Percentiles rank a stretch among this genome's conserved stretches.
Conservation (phyloP, 2,797 vertebrate genomes). For the Heterohyrax brucei region DNA sequence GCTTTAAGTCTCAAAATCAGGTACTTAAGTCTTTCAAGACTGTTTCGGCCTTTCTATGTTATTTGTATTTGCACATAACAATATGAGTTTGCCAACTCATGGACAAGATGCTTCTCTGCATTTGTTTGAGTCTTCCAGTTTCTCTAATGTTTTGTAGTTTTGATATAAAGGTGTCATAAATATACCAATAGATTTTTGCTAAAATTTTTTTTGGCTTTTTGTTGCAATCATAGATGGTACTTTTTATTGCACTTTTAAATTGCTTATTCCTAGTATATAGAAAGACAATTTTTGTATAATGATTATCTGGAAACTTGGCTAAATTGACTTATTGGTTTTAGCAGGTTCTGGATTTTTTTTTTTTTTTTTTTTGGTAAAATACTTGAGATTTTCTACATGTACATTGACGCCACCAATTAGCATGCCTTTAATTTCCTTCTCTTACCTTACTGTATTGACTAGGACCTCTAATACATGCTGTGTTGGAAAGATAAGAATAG, state of each 20-base stretch:
- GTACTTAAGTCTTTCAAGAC: background rate
- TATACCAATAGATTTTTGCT: background rate
- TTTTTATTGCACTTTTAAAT: background rate
- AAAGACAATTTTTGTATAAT: background rate
- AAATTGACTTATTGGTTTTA: conserved; percentile 3
- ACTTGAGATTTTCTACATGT: conserved; percentile 37
- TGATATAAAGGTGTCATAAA: background rate
- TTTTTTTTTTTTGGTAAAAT: background rate
- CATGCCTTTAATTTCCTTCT: background rate
- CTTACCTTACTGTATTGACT: too few relatives aligned
- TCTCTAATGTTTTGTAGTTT: background rate
- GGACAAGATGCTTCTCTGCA: background rate
- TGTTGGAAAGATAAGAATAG: too few relatives aligned
- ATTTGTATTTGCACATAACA: conserved; percentile 18
- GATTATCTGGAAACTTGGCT: background rate
- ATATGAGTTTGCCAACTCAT: conserved; percentile 18
- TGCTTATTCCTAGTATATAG: background rate
- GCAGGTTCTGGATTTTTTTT: background rate
- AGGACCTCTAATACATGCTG: background rate
- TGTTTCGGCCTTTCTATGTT: background rate
- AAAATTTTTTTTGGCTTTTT: background rate
- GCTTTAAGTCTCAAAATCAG: conserved; percentile 15
- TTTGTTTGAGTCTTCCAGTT: conserved; percentile 24
- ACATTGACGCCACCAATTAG: background rate
- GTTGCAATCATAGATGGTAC: background rate